These are phyloP conservation scores for Ectobius pallidus DNA, from an alignment of 2,888 invertebrate genomes.

Conservation along the genomic window DNA sequence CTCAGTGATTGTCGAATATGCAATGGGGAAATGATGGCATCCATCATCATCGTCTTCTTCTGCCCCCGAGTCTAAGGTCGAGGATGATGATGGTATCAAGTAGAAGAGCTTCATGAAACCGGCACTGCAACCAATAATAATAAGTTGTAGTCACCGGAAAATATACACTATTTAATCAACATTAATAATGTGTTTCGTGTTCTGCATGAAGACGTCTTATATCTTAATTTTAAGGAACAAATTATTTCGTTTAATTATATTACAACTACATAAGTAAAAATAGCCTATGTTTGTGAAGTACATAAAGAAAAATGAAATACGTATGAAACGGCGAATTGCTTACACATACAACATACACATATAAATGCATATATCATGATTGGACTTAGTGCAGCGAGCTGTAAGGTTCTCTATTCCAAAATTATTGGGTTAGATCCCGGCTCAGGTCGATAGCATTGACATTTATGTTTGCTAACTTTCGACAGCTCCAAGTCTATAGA, in stretches of 20 bases:
- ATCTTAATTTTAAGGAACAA: not conserved
- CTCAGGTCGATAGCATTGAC: no score
- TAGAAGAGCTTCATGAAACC: constrained; percentile 36
- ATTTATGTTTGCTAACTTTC: no score
- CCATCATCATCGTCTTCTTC: constrained; percentile 30
- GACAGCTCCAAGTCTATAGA: no score
- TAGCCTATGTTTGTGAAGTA: not conserved
- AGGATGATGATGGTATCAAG: constrained; percentile 22
- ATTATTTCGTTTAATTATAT: not conserved
- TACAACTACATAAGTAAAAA: not conserved
- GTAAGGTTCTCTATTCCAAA: no score
- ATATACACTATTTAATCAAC: not conserved
- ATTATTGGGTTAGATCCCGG: no score
- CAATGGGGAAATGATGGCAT: not conserved
- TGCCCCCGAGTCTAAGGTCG: constrained; percentile 1
- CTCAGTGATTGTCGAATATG: not conserved
- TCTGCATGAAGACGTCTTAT: not conserved
- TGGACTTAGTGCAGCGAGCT: no score
- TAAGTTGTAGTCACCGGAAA: not conserved
- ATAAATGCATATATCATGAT: not conserved
- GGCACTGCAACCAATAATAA: constrained; percentile 32
- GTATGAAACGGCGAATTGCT: not conserved
- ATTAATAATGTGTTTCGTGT: not conserved
- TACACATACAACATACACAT: not conserved
- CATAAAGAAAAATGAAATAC: not conserved